These are phyloP conservation scores for Lampropteryx suffumata DNA, from an alignment of 2,888 invertebrate species.

Conservation along the genomic window DNA sequence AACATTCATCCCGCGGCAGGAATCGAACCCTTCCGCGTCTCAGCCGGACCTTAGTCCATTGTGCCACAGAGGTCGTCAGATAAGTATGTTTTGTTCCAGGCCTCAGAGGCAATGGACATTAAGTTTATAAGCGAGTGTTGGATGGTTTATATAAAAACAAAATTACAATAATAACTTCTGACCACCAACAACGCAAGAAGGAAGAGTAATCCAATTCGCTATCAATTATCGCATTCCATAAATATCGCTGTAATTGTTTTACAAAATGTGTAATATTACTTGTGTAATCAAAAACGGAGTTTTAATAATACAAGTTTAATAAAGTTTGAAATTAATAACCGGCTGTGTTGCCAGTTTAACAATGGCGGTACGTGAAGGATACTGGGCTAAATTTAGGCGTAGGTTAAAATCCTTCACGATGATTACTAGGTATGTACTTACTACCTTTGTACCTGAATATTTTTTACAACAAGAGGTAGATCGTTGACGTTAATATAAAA, in stretches of 20 bases:
- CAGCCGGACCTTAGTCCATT: no score
- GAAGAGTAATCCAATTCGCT: slow-evolving; percentile 25
- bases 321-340: slow-evolving; percentile 26
- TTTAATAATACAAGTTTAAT: slow-evolving; percentile 30
- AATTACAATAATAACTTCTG: slow-evolving; percentile 23
- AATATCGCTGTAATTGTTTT: slow-evolving; percentile 20
- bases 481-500: no score
- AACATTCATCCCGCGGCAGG: no score
- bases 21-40: no score
- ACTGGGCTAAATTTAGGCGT: not conserved
- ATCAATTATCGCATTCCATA: slow-evolving; percentile 17
- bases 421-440: no score
- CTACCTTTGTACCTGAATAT: no score
- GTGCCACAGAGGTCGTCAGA: no score
- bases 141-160: slow-evolving; percentile 14
- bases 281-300: slow-evolving; percentile 24
- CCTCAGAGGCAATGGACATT: no score
- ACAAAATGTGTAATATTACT: slow-evolving; percentile 22
- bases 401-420: not conserved
- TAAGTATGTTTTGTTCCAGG: no score
- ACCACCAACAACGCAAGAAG: slow-evolving; percentile 24
- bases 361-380: slow-evolving; percentile 38
- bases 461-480: no score
- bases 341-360: slow-evolving; percentile 35
- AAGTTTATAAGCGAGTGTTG: slow-evolving; percentile 28